phyloP scores from a whole-genome alignment of 1,140 invertebrate genomes.

The Antheraea pernyi region DNA sequence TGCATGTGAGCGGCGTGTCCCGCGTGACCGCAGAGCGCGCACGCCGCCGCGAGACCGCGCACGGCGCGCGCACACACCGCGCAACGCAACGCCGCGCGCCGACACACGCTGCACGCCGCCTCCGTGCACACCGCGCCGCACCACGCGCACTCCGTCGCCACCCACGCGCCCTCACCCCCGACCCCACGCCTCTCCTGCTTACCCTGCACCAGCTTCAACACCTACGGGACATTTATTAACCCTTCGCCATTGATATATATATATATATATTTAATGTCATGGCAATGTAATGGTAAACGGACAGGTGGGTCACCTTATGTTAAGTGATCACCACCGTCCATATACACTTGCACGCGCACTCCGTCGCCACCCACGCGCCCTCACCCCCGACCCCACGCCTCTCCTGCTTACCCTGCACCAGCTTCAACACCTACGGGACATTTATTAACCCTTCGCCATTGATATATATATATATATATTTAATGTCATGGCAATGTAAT shows the following conservation, averaged over 20 bases:
- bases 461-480: no score
- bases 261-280: no score
- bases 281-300: no score
- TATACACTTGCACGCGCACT: constrained; percentile 85
- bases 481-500: no score
- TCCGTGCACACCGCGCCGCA: constrained; percentile 37
- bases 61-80: constrained; percentile 92
- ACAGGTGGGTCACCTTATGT: no score
- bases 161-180: constrained; percentile 42
- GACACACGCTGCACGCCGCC: constrained; percentile 83
- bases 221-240: constrained; percentile 67
- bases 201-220: constrained; percentile 88
- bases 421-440: constrained; percentile 85
- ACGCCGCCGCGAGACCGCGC: constrained; percentile 90
- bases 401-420: constrained; percentile 77
- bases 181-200: constrained; percentile 16
- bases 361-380: constrained; percentile 81
- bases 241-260: no score
- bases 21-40: constrained; percentile 93
- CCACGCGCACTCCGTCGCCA: constrained; percentile 85
- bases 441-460: no score
- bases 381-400: constrained; percentile 2
- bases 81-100: constrained; percentile 86
- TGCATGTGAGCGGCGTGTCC: constrained; percentile 87
- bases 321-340: no score